A percentile compares a stretch with the other conserved stretches of the same genome.
Evolutionary conservation across 2,113 vertebrate species (phyloP).

Genomic region (Pitta sordida): DNA sequence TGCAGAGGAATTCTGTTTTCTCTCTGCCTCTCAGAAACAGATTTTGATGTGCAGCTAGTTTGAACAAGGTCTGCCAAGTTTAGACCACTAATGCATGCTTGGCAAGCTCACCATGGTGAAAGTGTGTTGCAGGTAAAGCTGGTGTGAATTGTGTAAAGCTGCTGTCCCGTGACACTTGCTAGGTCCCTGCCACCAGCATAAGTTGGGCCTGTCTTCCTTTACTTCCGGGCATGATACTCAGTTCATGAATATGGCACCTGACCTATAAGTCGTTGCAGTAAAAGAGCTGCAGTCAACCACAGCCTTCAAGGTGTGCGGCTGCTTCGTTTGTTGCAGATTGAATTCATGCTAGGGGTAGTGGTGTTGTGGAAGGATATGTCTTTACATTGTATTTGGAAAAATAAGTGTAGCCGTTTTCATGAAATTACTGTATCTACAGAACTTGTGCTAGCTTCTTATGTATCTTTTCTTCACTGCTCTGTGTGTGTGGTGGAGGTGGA

Average conservation of each 20-base stretch:
- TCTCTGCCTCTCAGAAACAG: background rate
- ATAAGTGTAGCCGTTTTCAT: background rate
- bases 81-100: no score
- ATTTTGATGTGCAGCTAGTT: background rate
- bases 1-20: background rate
- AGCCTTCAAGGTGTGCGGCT: background rate
- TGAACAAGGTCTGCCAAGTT: background rate
- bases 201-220: background rate
- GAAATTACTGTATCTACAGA: background rate
- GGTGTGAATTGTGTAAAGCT: background rate
- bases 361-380: background rate
- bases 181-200: background rate
- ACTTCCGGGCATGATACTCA: background rate
- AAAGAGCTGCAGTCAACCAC: background rate
- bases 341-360: background rate
- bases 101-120: background rate
- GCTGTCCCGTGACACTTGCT: background rate
- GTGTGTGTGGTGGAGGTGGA: background rate
- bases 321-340: background rate
- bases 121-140: background rate
- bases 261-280: background rate
- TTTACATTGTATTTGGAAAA: background rate
- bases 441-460: background rate
- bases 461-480: background rate
- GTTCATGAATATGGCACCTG: rapidly evolving